Conservation (phyloP, 2,888 invertebrate genomes). For the Crioceris asparagi region DNA sequence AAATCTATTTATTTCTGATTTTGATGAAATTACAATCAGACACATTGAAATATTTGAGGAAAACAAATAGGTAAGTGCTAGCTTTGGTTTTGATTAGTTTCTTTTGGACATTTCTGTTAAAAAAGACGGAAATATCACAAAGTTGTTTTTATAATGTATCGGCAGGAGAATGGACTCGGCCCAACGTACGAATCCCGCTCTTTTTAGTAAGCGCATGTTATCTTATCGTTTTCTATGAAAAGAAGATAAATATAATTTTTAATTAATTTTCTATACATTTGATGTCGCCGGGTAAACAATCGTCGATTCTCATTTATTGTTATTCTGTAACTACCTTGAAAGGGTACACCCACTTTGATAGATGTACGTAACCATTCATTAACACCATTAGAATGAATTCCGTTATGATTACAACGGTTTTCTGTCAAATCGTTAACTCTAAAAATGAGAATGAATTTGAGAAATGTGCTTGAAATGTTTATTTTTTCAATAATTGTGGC, state of each 20-base stretch:
- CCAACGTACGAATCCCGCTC: conserved; percentile 35
- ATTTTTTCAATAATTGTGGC: conserved; percentile 21
- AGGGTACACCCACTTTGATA: conserved; percentile 20
- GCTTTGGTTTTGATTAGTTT: conserved; percentile 22
- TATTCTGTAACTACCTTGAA: conserved; percentile 7
- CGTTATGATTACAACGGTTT: too few species aligned
- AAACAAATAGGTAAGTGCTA: conserved; percentile 58
- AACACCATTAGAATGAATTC: too few species aligned
- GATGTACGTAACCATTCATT: too few species aligned
- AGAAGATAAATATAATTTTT: conserved; percentile 1
- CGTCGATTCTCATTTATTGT: conserved; percentile 3
- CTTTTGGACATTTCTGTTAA: conserved; percentile 33
- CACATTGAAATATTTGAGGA: conserved; percentile 54
- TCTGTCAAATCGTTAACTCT: too few species aligned
- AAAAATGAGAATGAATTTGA: too few species aligned
- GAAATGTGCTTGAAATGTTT: too few species aligned
- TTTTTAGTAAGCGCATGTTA: conserved; percentile 34
- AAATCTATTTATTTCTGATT: conserved; percentile 48
- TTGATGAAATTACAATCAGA: conserved; percentile 57
- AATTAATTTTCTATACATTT: conserved; percentile 5
- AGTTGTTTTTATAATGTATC: conserved; percentile 20
- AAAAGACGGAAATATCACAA: conserved; percentile 24
- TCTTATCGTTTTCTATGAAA: conserved; percentile 15
- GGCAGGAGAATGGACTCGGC: conserved; percentile 34
- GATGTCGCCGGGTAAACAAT: conserved; percentile 4